Evolutionary conservation across 1,140 invertebrate species (phyloP).

Genomic region (Xylocopa sonorina): DNA sequence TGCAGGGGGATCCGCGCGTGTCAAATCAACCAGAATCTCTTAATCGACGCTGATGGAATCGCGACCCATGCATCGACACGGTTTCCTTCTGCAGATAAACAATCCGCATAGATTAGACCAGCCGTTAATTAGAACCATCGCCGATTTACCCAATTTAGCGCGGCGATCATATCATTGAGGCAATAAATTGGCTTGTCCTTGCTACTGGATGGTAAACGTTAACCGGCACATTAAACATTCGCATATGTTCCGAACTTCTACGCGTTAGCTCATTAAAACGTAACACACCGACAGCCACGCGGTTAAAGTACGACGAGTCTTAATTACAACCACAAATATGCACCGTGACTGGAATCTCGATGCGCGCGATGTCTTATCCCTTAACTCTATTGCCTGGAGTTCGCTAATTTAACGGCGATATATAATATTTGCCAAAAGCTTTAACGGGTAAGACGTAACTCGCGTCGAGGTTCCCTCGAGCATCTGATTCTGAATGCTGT

Average conservation of each 20-base stretch:
- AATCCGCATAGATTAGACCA: constrained; percentile 20
- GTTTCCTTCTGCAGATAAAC: constrained; percentile 9
- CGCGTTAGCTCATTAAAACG: constrained; percentile 32
- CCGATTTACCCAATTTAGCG: constrained; percentile 39
- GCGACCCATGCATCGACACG: not conserved
- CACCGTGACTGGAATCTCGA: not conserved
- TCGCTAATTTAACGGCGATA: not conserved
- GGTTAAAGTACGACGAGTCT: not conserved
- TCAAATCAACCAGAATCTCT: constrained; percentile 32
- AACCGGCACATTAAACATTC: constrained; percentile 19
- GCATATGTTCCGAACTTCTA: constrained; percentile 9
- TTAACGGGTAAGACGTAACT: not conserved
- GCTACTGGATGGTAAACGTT: constrained; percentile 34
- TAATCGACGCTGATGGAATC: constrained; percentile 3
- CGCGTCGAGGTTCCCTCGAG: not conserved
- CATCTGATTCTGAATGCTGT: no score
- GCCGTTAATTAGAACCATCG: constrained; percentile 27
- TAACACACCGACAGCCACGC: not conserved
- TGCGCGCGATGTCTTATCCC: not conserved
- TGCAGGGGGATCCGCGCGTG: constrained; percentile 1
- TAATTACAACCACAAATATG: constrained; percentile 13
- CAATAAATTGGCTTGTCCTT: constrained; percentile 47
- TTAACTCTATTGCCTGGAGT: not conserved
- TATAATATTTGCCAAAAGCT: constrained; percentile 1
- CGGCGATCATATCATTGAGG: constrained; percentile 49